Evolutionary conservation across 2,797 vertebrate species (phyloP), one percentile per base, ranked within the genome.

Genomic region (Meriones psammophilus): DNA sequence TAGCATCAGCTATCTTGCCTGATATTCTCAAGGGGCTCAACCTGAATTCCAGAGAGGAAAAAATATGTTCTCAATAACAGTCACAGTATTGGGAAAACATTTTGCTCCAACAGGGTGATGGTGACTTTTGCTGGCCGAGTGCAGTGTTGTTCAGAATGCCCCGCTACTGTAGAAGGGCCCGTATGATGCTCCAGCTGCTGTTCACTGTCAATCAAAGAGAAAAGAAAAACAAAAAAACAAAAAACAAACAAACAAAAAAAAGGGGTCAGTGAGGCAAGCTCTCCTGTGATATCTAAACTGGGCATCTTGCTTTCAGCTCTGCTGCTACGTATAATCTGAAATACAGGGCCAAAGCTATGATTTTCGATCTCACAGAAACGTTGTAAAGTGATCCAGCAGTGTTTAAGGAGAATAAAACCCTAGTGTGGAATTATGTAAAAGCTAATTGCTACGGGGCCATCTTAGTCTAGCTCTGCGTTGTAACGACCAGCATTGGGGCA

Each of bases 21-120:
- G 24, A 12, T 64, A 39, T 76, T 84, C 85, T 90, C 78, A 69
- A 78, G 58, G 15, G 69, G 10, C 60, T 89, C 80, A 20, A 33
- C 42, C 33, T 93, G 8, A 60, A 93, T 86, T 91, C 36, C 68
- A 81, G 78, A 85, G 68, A 94, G 92, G 78, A 85, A 84, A 88
- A 76, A 50, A 66, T 42, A 90, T 71, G 89, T 93, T 90, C 74
- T 58, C 68, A 86, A 42, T 62, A 10, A 7, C 15, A 60, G 92
- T 56, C 33, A 10, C 17, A 12, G 54, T 68, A 56, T 79, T 87
- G 89, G 93, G 86, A 89, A 92, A 87, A 58, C 12, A 83, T 30
- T 83, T 81, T 90, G 42, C 33, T 92, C 33, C 56, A 14, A 4
- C 42, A 36, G 77, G 81, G 33, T 36, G 68, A 90, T 62, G 93